Evolutionary conservation across 2,888 invertebrate genomes (phyloP), one percentile per base, ranked within the genome.

Genomic region (Lapara coniferarum): DNA sequence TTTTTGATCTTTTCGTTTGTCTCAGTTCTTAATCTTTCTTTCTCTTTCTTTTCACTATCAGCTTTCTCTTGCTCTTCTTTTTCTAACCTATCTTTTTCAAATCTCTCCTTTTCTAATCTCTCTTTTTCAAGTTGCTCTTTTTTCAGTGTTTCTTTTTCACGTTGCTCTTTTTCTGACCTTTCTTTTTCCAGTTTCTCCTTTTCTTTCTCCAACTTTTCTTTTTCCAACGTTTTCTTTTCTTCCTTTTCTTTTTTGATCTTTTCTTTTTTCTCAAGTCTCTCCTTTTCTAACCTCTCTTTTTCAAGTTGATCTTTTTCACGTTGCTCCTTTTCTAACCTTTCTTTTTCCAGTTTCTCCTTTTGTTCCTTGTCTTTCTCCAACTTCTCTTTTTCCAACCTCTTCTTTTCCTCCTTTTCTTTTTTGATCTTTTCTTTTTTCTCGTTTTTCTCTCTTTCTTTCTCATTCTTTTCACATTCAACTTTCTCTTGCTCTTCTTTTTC

Each of bases 291-390:
- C 19, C 30, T 19, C 13, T 72, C 63, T 53, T 72, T 53, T 0
- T 70, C 66, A 2, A 66, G 57, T 10, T 71, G 55, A 7, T 71
- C 67, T 10, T 46, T 49, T 46, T 66, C 67, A 69, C 76, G 69
- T 10, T 74, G 72, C 51, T 70, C 71, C 68, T 81, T 79, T 75
- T 37, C 37, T 5, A 6, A 5, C 19, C 70, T 30, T 10, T 70
- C 6, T 66, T 66, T 57, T 2, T 70, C 57, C 5, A 69, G 37
- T 37, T 66, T 8, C 49, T 37, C 10, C n/a, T n/a, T n/a, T n/a
- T n/a, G n/a, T n/a, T n/a, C n/a, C n/a, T n/a, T n/a, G n/a, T n/a
- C n/a, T n/a, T n/a, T n/a, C n/a, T n/a, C n/a, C n/a, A n/a, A n/a
- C n/a, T n/a, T n/a, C n/a, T n/a, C n/a, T n/a, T n/a, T n/a, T n/a